phyloP scores from a whole-genome alignment of 2,888 invertebrate species.

The Eupeodes latifasciatus region DNA sequence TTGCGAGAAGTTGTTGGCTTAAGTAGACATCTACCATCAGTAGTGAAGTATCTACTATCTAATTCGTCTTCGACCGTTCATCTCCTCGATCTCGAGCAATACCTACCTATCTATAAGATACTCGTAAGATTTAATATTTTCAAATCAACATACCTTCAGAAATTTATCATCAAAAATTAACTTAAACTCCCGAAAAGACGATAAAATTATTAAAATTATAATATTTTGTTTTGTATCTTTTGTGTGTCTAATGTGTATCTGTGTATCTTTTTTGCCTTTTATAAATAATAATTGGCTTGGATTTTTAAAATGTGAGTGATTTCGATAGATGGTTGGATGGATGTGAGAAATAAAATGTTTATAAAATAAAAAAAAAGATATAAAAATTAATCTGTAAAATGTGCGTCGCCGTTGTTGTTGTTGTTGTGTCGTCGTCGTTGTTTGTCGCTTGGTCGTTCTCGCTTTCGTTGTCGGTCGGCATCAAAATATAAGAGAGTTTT shows the following conservation, averaged over 20 bases:
- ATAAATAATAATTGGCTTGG: constrained; percentile 25
- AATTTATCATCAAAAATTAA: too few relatives aligned
- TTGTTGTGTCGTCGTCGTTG: constrained; percentile 15
- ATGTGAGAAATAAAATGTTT: constrained; percentile 45
- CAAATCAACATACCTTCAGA: not conserved
- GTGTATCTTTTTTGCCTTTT: constrained; percentile 13
- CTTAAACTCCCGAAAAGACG: constrained; percentile 43
- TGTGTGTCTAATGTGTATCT: constrained; percentile 41
- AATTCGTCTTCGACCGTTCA: not conserved
- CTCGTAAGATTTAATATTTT: not conserved
- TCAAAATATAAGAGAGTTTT: too few relatives aligned
- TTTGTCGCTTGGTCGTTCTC: not conserved
- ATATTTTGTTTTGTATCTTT: constrained; percentile 46
- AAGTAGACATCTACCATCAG: not conserved
- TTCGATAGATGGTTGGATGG: constrained; percentile 47
- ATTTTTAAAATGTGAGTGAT: constrained; percentile 57
- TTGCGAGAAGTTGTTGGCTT: constrained; percentile 33
- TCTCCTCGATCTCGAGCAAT: not conserved
- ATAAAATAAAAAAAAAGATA: constrained; percentile 43
- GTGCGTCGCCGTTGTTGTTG: constrained; percentile 48
- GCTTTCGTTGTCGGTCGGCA: too few relatives aligned
- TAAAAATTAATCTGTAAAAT: constrained; percentile 43
- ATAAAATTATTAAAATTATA: constrained; percentile 42
- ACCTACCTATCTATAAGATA: not conserved
- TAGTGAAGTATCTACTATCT: too few relatives aligned